phyloP scores from a whole-genome alignment of 2,113 vertebrate genomes.

The Rafetus swinhoei region DNA sequence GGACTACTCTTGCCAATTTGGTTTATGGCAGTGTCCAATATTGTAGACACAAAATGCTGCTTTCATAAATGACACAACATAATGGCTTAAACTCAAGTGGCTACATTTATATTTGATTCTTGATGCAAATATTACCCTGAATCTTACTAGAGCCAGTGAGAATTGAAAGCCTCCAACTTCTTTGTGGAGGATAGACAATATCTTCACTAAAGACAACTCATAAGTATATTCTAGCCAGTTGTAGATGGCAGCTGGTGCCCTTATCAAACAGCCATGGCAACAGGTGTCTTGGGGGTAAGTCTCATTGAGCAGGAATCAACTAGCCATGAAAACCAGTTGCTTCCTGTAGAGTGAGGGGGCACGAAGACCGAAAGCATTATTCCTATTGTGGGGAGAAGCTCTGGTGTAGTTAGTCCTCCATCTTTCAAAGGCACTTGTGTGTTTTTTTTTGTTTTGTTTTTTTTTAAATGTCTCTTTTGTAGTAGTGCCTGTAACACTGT shows the following conservation, averaged over 20 bases:
- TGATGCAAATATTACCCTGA: not conserved
- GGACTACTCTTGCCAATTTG: not conserved
- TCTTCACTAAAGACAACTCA: not conserved
- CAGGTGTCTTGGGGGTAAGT: not conserved
- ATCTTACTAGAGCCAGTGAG: not conserved
- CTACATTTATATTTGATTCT: not conserved
- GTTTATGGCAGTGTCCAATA: not conserved
- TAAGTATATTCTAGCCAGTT: not conserved
- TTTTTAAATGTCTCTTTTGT: too few relatives aligned
- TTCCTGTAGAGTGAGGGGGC: not conserved
- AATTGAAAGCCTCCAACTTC: not conserved
- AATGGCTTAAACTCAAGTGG: not conserved
- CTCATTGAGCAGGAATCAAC: not conserved
- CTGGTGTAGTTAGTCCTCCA: not conserved
- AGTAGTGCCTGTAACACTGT: not conserved
- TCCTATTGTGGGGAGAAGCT: not conserved
- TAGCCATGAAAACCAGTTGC: not conserved
- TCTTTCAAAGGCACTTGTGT: not conserved
- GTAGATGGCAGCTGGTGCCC: not conserved
- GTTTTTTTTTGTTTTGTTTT: not conserved
- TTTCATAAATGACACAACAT: accelerated
- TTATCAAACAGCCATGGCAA: not conserved
- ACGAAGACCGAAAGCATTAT: not conserved
- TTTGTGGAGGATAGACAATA: too few relatives aligned
- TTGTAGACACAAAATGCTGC: not conserved